Evolutionary conservation across 2,888 invertebrate species (phyloP), one percentile per base, ranked within the genome.

Genomic region (Chouioia cunea): DNA sequence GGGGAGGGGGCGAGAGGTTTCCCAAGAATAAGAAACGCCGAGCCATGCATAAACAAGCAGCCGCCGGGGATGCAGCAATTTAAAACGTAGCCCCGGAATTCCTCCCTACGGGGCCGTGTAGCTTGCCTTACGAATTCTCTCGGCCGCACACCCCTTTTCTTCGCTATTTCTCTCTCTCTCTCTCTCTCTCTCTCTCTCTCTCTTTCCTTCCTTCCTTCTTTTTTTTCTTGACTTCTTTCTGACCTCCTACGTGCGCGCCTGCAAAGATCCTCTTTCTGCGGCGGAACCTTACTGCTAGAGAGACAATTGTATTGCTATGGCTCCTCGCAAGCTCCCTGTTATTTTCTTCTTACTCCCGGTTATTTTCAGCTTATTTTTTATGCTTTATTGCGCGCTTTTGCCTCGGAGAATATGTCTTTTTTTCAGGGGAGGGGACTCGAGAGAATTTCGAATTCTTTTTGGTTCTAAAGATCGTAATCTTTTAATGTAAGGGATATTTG

Each of bases 21-120:
- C 44, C 82, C 85, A 85, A 85, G 85, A 85, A 85, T 85, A 85
- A 85, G 85, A 85, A 85, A 85, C 84, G 82, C 80, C 82, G 79
- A 75, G 79, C 81, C 85, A 85, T 85, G 83, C 85, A 85, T 85
- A 85, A 85, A 84, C 85, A 85, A 85, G 83, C 79, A 83, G 85
- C 36, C 36, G 83, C 81, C 80, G 83, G 83, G 85, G 84, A 84
- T 85, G 85, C 85, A 83, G 85, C 85, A 85, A 85, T 85, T 85
- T 85, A 85, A 85, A 85, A 85, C 85, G 85, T 85, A 85, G 58
- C 84, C 85, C 85, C 83, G 84, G 85, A 85, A 85, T 85, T 84
- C 84, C 83, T 85, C 85, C 85, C 85, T 82, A 64, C 78, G 85
- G 85, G 79, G 85, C 83, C 84, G 84, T 85, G 85, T 82, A 83